A percentile compares a stretch with the other conserved stretches of the same genome.
These are phyloP conservation scores for Beroe forskalii DNA, from an alignment of 37 sponge, comb jelly and placozoan species.

Conservation along the genomic window DNA sequence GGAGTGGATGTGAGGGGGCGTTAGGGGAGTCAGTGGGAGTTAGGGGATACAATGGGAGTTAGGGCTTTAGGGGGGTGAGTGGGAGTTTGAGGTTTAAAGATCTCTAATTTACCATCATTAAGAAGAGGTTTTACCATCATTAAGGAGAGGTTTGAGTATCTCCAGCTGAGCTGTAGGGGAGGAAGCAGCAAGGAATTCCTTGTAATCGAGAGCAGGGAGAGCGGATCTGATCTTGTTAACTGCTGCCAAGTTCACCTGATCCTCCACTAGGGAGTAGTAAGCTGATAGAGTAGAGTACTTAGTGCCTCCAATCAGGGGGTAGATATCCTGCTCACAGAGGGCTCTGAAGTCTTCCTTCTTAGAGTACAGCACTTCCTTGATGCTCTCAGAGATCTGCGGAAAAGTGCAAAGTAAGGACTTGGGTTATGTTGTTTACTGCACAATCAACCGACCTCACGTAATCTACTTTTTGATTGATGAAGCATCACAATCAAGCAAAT, in stretches of 20 bases:
- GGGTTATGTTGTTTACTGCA: background rate
- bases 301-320: constrained; percentile 17
- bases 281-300: background rate
- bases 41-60: too few relatives aligned
- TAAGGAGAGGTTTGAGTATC: constrained; percentile 12
- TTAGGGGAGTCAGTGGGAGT: too few relatives aligned
- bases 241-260: background rate
- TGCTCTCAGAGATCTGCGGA: background rate
- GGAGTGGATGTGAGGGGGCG: too few relatives aligned
- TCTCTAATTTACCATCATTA: background rate
- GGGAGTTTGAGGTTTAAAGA: too few relatives aligned
- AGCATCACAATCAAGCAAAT: too few relatives aligned
- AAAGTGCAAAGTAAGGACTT: too few relatives aligned
- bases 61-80: too few relatives aligned
- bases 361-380: background rate
- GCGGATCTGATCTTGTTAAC: constrained; percentile 15
- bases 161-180: background rate
- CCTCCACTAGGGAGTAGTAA: background rate
- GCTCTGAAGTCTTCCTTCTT: background rate
- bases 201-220: constrained; percentile 16
- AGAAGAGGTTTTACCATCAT: background rate
- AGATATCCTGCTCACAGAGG: background rate
- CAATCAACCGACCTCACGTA: background rate
- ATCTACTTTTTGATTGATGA: too few relatives aligned
- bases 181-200: constrained; percentile 15